phyloP scores from a whole-genome alignment of 2,797 vertebrate genomes.

The Monodelphis domestica region DNA sequence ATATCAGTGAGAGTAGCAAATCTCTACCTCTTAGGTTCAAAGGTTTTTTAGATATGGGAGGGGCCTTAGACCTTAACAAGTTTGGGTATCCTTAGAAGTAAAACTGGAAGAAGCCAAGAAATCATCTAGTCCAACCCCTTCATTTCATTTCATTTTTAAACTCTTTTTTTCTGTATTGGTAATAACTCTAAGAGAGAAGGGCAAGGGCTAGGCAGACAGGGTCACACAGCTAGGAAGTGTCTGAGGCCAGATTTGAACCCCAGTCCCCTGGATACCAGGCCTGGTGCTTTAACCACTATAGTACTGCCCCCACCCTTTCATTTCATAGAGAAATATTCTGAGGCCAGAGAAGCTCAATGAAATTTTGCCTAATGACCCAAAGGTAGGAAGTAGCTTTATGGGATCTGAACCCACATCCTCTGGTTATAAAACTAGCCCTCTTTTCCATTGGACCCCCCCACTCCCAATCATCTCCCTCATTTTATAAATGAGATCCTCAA shows the following conservation, averaged over 20 bases:
- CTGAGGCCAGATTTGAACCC: too few relatives aligned
- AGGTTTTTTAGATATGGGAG: neutral
- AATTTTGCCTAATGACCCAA: neutral
- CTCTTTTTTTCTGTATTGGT: too few relatives aligned
- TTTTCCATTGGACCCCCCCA: neutral
- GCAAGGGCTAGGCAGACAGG: too few relatives aligned
- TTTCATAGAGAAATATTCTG: neutral
- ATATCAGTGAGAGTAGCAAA: neutral
- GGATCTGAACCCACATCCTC: neutral
- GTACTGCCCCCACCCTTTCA: neutral
- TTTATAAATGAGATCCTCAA: neutral
- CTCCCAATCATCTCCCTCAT: neutral
- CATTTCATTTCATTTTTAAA: too few relatives aligned
- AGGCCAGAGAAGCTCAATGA: neutral
- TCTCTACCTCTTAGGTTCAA: neutral
- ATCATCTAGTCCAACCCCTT: neutral
- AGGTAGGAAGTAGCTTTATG: neutral
- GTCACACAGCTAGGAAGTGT: too few relatives aligned
- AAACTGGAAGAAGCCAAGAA: neutral
- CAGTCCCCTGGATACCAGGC: too few relatives aligned
- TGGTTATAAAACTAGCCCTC: neutral
- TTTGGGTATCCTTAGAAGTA: neutral
- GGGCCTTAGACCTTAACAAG: neutral
- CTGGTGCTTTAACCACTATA: too few relatives aligned
- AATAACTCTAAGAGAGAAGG: too few relatives aligned